These are phyloP conservation scores for Ophioderma brevispina DNA, from an alignment of 35 echinoderm and acorn worm genomes.

Conservation along the genomic window DNA sequence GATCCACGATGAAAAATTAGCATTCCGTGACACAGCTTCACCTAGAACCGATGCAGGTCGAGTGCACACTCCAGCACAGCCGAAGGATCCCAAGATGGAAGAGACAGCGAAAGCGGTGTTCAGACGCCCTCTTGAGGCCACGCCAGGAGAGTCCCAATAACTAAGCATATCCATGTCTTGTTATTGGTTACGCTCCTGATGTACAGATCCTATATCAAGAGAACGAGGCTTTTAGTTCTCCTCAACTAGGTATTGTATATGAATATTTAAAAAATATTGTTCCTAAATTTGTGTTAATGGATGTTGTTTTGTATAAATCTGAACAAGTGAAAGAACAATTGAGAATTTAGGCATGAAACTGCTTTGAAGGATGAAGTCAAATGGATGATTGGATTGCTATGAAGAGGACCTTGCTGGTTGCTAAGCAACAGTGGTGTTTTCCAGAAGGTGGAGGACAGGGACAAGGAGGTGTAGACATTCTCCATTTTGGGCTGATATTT, in stretches of 20 bases:
- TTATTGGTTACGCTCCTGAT: not conserved
- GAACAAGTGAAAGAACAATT: not conserved
- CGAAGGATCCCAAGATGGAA: not conserved
- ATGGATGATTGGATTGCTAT: too few relatives aligned
- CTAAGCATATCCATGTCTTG: not conserved
- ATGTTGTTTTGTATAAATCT: slow-evolving; percentile 14
- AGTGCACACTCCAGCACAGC: not conserved
- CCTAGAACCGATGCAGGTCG: slow-evolving; percentile 41
- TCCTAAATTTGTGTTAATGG: not conserved
- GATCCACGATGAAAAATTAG: slow-evolving; percentile 88
- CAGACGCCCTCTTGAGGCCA: not conserved
- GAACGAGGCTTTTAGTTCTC: not conserved
- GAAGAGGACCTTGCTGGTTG: too few relatives aligned
- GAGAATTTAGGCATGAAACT: too few relatives aligned
- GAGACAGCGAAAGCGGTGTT: not conserved
- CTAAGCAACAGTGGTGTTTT: too few relatives aligned
- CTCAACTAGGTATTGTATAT: not conserved
- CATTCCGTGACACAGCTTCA: slow-evolving; percentile 68
- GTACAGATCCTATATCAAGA: not conserved
- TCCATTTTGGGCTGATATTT: too few relatives aligned
- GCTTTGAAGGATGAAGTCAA: too few relatives aligned
- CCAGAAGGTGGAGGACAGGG: too few relatives aligned
- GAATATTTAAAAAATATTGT: not conserved
- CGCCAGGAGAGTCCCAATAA: not conserved
- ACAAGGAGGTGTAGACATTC: too few relatives aligned